Evolutionary conservation across 92 coral and sea anemone genomes (phyloP).

Genomic region (Porites cylindrica): DNA sequence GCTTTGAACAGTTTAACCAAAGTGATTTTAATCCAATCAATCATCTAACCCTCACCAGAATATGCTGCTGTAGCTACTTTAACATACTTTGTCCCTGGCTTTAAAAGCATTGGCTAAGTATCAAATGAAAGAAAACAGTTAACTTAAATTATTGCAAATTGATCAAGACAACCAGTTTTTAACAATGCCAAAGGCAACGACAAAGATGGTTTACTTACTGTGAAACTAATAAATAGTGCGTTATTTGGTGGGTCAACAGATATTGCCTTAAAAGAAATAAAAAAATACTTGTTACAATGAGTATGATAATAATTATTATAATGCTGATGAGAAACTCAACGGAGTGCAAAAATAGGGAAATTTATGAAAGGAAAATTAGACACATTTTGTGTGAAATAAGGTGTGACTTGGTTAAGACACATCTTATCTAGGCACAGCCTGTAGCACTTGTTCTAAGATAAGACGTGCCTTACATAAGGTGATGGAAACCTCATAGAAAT

Average conservation of each 20-base stretch:
- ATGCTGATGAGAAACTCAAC: no score
- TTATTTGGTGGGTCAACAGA: slow-evolving; percentile 90
- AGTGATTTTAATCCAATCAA: background rate
- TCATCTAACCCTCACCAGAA: slow-evolving; percentile 71
- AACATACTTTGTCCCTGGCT: slow-evolving; percentile 85
- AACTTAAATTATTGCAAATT: background rate
- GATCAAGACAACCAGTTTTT: no score
- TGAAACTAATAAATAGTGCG: slow-evolving; percentile 84
- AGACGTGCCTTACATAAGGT: no score
- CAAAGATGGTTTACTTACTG: slow-evolving; percentile 68
- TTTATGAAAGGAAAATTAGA: no score
- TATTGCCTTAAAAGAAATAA: slow-evolving; percentile 67
- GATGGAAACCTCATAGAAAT: no score
- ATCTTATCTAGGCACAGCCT: no score
- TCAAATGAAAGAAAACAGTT: slow-evolving; percentile 20
- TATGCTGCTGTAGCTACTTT: slow-evolving; percentile 87
- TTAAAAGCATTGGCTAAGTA: slow-evolving; percentile 83
- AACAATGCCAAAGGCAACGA: background rate
- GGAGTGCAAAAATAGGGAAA: no score
- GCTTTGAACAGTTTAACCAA: no score
- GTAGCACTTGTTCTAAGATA: no score
- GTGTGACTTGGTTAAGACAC: no score
- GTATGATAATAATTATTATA: no score
- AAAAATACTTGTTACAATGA: background rate
- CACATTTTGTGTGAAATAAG: no score